Evolutionary conservation across 2,888 invertebrate species (phyloP).

Genomic region (Lampropteryx suffumata): DNA sequence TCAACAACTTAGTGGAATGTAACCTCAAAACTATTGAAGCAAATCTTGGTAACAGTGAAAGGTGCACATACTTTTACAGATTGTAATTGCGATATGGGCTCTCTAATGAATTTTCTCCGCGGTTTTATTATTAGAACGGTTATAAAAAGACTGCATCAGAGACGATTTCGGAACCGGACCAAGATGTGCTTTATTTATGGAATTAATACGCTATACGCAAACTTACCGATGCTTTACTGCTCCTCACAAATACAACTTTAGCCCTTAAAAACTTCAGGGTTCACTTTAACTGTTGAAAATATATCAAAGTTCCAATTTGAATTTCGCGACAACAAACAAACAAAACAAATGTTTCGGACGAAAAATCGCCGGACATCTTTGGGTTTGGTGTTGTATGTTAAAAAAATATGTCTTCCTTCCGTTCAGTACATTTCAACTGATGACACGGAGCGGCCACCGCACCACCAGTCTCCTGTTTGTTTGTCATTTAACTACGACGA

Average conservation of each 20-base stretch:
- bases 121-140: background rate
- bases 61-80: background rate
- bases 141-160: background rate
- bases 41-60: slow-evolving; percentile 13
- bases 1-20: slow-evolving; percentile 18
- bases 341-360: slow-evolving; percentile 1
- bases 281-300: background rate
- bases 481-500: too few species aligned
- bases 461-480: too few species aligned
- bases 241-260: slow-evolving; percentile 1
- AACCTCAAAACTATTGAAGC: slow-evolving; percentile 26
- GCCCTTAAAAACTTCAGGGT: background rate
- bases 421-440: too few species aligned
- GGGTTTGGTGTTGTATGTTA: too few species aligned
- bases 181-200: background rate
- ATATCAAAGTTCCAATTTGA: slow-evolving; percentile 7
- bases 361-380: too few species aligned
- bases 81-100: background rate
- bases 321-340: slow-evolving; percentile 3
- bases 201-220: background rate
- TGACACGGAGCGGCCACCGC: too few species aligned
- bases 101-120: background rate
- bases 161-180: background rate
- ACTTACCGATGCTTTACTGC: slow-evolving; percentile 3
- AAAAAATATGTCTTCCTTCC: too few species aligned